Evolutionary conservation across 1,140 invertebrate genomes (phyloP).

Genomic region (Pectinophora gossypiella): DNA sequence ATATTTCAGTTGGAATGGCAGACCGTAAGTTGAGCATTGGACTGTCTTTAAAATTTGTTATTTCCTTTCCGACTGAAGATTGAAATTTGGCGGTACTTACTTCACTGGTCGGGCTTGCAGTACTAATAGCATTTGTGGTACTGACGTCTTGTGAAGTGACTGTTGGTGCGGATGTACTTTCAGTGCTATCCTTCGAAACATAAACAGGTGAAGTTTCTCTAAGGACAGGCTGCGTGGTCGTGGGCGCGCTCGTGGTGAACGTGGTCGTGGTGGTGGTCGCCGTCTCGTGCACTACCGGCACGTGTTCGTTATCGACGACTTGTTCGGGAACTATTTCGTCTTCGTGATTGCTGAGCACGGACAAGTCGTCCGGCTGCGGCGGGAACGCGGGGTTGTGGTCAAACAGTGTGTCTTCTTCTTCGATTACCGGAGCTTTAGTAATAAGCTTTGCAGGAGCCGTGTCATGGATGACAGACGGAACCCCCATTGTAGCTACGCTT

Average conservation of each 20-base stretch:
- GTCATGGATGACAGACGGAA: constrained; percentile 21
- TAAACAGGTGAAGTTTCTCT: constrained; percentile 22
- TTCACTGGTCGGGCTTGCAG: not conserved
- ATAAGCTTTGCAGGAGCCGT: constrained; percentile 25
- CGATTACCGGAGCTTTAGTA: constrained; percentile 47
- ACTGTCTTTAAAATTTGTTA: constrained; percentile 34
- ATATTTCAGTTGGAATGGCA: constrained; percentile 53
- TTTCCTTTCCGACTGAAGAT: not conserved
- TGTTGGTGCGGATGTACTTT: constrained; percentile 9
- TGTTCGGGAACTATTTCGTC: constrained; percentile 58
- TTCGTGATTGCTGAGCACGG: constrained; percentile 50
- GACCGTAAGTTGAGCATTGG: constrained; percentile 55
- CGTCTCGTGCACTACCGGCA: constrained; percentile 29
- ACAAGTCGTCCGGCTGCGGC: constrained; percentile 61
- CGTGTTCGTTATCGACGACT: constrained; percentile 44
- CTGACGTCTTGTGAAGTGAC: not conserved
- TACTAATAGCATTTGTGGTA: not conserved
- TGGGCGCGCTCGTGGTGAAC: constrained; percentile 25
- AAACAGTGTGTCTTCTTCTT: constrained; percentile 49
- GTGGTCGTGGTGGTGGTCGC: constrained; percentile 21
- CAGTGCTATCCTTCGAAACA: constrained; percentile 21
- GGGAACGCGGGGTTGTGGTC: constrained; percentile 67
- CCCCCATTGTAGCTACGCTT: constrained; percentile 35
- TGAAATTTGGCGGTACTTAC: constrained; percentile 18
- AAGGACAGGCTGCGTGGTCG: constrained; percentile 21